Base-by-base conservation (phyloP, 2,113 vertebrate species). In the Neolamprologus brichardi region DNA sequence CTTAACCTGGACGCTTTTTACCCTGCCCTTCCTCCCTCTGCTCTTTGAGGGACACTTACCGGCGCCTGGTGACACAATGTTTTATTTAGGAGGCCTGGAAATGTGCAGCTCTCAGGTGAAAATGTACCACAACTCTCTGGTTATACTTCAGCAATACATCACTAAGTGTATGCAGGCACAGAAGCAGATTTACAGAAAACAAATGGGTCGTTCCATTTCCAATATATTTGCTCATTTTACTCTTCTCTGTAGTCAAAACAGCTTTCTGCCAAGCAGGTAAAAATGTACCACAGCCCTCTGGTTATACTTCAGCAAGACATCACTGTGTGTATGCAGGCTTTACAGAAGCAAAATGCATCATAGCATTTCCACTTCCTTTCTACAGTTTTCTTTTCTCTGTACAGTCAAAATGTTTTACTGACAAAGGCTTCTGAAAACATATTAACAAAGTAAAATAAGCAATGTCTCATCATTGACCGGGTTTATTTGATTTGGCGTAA, bases 1-100 rank as follows among this genome's bases (percentile, higher is more conserved):
- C 96, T 97, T 97, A 97, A 97, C 96, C 96, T 96, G 95, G 92
- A 94, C 94, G 95, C 95, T 95, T 94, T 95, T 94, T 95, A 92
- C 88, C 89, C 94, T 90, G 62, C 89, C 91, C 93, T 91, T 91
- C 90, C 90, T 91, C 92, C 91, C 92, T 88, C 37, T 51, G 92
- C 92, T 93, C 92, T 94, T 94, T 90, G 89, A 95, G 94, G 95
- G 93, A 96, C 95, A 95, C 93, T 95, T 94, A 95, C 91, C 88
- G 94, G 95, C 90, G 95, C 95, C 94, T 90, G 89, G 94, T 89
- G 94, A 96, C 95, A 95, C 83, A 11, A 94, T 95, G 90, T 95
- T 95, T 96, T 95, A 96, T 96, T 95, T 93, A 94, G 92, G 92
- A 92, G 86, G 92, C 87, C 88, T 94, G 93, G 85, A 94, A 94